These are phyloP conservation scores for Catostylus mosaicus DNA, from an alignment of 30 jellyfish, hydroid and myxozoan genomes.

Conservation along the genomic window DNA sequence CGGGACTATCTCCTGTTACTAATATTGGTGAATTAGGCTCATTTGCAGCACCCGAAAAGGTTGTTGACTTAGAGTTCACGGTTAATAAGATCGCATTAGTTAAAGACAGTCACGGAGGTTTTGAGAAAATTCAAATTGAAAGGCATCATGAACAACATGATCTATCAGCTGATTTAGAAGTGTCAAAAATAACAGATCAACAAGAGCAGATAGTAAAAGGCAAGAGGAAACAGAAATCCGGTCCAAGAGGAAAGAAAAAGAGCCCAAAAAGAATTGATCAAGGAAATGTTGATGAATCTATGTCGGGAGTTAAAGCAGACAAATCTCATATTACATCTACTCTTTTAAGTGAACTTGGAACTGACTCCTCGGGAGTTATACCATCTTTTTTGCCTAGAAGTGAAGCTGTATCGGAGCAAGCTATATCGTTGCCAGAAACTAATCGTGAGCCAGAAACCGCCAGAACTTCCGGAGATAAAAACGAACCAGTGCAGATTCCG, in stretches of 20 bases:
- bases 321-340: background rate
- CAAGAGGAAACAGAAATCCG: background rate
- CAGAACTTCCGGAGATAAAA: background rate
- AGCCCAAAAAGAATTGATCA: background rate
- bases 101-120: too few relatives aligned
- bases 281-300: background rate
- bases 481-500: background rate
- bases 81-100: too few relatives aligned
- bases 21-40: too few relatives aligned
- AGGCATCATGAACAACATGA: background rate
- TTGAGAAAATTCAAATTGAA: background rate
- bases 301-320: background rate
- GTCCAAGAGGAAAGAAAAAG: background rate
- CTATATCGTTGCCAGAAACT: background rate
- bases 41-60: too few relatives aligned
- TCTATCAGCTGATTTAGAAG: slow-evolving; percentile 8
- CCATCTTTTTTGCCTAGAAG: background rate
- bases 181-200: background rate
- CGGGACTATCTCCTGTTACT: background rate
- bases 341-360: background rate
- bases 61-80: too few relatives aligned
- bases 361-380: background rate
- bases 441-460: background rate
- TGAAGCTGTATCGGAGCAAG: background rate
- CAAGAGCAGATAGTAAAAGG: slow-evolving; percentile 14